These are phyloP conservation scores for Pristionchus entomophagus DNA, from an alignment of 2,888 invertebrate species.

Conservation along the genomic window DNA sequence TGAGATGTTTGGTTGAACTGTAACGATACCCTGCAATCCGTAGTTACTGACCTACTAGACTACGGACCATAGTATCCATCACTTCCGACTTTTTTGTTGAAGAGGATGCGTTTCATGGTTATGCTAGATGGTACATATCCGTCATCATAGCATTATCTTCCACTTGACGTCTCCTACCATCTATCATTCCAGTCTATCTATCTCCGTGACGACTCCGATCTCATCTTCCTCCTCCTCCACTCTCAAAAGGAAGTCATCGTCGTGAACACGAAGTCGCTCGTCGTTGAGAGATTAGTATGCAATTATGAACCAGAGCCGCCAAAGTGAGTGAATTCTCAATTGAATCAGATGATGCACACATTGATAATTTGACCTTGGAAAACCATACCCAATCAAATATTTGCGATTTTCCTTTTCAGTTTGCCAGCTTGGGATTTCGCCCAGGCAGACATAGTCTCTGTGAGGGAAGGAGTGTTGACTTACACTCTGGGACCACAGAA, in stretches of 20 bases:
- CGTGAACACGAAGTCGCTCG: background rate
- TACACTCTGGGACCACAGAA: background rate
- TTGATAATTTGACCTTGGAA: too few species aligned
- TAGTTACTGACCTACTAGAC: too few species aligned
- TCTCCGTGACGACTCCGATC: background rate
- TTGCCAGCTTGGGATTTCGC: background rate
- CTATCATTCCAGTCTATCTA: background rate
- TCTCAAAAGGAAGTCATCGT: slow-evolving; percentile 15
- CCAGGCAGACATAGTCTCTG: background rate
- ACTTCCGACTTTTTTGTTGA: too few species aligned
- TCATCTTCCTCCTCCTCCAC: background rate
- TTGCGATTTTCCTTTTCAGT: background rate
- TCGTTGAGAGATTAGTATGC: background rate
- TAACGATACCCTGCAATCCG: too few species aligned
- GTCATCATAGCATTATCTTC: too few species aligned
- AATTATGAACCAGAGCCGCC: background rate
- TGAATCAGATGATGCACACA: too few species aligned
- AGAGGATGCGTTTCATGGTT: too few species aligned
- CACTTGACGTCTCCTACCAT: background rate
- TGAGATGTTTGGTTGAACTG: background rate
- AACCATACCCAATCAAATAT: too few species aligned
- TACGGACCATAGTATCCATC: too few species aligned
- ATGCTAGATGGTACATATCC: too few species aligned
- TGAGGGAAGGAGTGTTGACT: background rate
- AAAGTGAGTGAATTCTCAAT: background rate